A percentile compares a stretch with the other conserved stretches of the same genome.
Evolutionary conservation across 2,113 vertebrate species (phyloP).

Genomic region (Polypterus senegalus): DNA sequence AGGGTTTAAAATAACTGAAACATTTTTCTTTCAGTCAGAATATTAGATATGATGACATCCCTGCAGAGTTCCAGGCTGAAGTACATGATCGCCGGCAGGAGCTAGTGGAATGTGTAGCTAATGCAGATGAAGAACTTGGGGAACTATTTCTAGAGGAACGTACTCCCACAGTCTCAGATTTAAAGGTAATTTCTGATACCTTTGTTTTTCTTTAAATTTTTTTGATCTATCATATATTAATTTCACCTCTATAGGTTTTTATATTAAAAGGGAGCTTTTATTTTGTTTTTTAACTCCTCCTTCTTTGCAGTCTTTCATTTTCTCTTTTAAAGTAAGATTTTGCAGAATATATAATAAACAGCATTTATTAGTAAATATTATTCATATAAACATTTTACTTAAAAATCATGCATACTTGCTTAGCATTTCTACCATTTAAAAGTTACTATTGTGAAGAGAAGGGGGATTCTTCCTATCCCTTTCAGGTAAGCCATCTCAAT

Average conservation of each 20-base stretch:
- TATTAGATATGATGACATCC: conserved; percentile 69
- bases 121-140: conserved; percentile 75
- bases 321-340: too few relatives aligned
- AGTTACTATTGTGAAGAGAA: too few relatives aligned
- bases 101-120: conserved; percentile 81
- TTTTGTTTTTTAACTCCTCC: neutral
- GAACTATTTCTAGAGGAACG: conserved; percentile 90
- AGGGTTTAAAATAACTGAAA: too few relatives aligned
- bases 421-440: too few relatives aligned
- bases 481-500: too few relatives aligned
- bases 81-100: conserved; percentile 69
- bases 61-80: conserved; percentile 57
- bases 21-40: conserved; percentile 44
- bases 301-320: neutral
- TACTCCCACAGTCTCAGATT: conserved; percentile 57
- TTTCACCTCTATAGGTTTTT: too few relatives aligned
- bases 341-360: too few relatives aligned
- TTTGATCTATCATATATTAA: neutral
- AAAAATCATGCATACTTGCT: too few relatives aligned
- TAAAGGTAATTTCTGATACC: conserved; percentile 56
- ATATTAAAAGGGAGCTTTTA: neutral
- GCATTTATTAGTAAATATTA: too few relatives aligned
- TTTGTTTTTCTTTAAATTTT: neutral
- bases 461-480: too few relatives aligned
- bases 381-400: too few relatives aligned